These are phyloP conservation scores for Nowickia ferox DNA, from an alignment of 2,888 invertebrate genomes.

Conservation along the genomic window DNA sequence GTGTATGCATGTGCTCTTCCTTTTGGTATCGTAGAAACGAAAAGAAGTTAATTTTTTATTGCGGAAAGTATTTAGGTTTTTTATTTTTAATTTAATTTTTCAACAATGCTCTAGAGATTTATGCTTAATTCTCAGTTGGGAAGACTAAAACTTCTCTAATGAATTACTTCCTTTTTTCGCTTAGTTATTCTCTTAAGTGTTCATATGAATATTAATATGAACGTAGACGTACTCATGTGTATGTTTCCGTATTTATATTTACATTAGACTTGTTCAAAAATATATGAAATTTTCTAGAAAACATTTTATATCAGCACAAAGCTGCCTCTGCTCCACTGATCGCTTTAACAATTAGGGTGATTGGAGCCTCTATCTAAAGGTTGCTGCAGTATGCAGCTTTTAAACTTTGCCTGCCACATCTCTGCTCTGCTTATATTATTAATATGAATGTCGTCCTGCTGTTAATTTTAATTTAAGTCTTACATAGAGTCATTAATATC, in stretches of 20 bases:
- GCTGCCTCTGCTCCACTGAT: no score
- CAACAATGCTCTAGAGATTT: constrained; percentile 56
- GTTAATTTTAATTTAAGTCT: no score
- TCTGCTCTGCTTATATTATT: no score
- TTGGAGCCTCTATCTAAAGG: no score
- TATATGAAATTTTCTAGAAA: no score
- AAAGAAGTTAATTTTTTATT: constrained; percentile 62
- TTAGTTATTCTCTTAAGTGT: constrained; percentile 56
- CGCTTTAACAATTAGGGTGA: no score
- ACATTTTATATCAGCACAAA: no score
- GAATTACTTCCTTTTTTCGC: constrained; percentile 65
- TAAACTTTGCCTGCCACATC: no score
- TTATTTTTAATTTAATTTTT: constrained; percentile 59
- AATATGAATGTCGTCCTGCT: no score
- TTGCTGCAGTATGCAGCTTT: no score
- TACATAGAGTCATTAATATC: no score
- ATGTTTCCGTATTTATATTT: neutral
- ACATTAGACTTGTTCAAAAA: no score
- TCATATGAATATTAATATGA: constrained; percentile 60
- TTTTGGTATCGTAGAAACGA: constrained; percentile 37
- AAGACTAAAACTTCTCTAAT: constrained; percentile 63
- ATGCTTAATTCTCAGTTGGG: constrained; percentile 57
- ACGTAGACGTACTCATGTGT: neutral
- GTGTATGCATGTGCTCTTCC: constrained; percentile 21
- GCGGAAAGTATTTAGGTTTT: constrained; percentile 44